Evolutionary conservation across 2,888 invertebrate species (phyloP).

Genomic region (Allacma fusca): DNA sequence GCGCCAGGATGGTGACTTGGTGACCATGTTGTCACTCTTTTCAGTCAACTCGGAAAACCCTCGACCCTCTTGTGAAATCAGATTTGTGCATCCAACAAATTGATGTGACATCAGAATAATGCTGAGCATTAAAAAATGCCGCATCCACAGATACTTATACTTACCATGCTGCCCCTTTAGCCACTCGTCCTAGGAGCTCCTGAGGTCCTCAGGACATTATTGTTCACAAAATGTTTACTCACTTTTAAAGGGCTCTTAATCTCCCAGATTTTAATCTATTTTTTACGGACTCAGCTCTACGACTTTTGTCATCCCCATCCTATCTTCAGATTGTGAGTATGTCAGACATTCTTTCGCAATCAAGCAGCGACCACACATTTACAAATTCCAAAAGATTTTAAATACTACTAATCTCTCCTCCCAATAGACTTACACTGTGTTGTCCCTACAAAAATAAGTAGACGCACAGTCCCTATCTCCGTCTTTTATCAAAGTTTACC

Average conservation of each 20-base stretch:
- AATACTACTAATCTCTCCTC: neutral
- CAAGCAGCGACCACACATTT: neutral
- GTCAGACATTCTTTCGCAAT: neutral
- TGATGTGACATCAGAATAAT: slow-evolving; percentile 39
- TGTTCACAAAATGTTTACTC: slow-evolving; percentile 33
- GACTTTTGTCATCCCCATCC: slow-evolving; percentile 1
- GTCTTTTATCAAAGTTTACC: no score
- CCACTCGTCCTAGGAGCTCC: slow-evolving; percentile 7
- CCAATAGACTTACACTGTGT: neutral
- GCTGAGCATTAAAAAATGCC: slow-evolving; percentile 24
- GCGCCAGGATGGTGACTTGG: neutral
- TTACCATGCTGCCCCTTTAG: neutral
- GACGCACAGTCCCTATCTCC: no score
- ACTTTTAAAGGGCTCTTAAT: slow-evolving; percentile 30
- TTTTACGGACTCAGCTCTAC: slow-evolving; percentile 7
- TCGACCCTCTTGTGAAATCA: slow-evolving; percentile 30
- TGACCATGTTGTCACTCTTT: slow-evolving; percentile 22
- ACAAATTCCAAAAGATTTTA: slow-evolving; percentile 1
- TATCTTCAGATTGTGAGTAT: neutral
- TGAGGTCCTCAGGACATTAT: neutral
- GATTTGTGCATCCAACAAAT: slow-evolving; percentile 24
- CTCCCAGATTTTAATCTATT: slow-evolving; percentile 33
- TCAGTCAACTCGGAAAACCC: neutral
- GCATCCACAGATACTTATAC: neutral
- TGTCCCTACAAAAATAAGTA: neutral